phyloP scores from a whole-genome alignment of 2,888 invertebrate species.

The Drosophila tanythrix region DNA sequence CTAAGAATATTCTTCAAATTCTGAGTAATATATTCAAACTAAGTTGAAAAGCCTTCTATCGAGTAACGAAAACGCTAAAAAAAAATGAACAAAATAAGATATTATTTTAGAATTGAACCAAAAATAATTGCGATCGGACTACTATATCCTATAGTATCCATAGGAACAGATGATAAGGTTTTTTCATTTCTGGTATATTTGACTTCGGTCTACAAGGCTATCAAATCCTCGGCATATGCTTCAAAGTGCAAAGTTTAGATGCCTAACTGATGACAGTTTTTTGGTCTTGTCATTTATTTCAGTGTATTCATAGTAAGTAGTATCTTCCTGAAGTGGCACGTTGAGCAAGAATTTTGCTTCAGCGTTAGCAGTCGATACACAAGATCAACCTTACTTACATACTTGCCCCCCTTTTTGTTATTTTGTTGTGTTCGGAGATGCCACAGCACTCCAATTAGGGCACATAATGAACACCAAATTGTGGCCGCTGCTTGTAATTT shows the following conservation, averaged over 20 bases:
- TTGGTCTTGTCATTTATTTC: neutral
- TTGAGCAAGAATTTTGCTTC: neutral
- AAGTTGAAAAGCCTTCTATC: neutral
- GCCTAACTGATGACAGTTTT: neutral
- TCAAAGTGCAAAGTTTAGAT: neutral
- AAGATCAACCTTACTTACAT: neutral
- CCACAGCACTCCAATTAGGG: slow-evolving; percentile 53
- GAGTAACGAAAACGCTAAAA: too few relatives aligned
- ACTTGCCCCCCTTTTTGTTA: neutral
- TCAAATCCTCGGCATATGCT: neutral
- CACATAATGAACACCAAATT: slow-evolving; percentile 67
- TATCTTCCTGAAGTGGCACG: too few relatives aligned
- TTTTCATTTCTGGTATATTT: fast-evolving
- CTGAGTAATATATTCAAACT: too few relatives aligned
- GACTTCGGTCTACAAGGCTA: neutral
- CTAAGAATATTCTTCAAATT: neutral
- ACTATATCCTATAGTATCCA: neutral
- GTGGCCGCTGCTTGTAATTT: slow-evolving; percentile 12
- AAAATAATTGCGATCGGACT: neutral
- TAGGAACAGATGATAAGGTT: neutral
- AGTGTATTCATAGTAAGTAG: neutral
- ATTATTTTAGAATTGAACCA: neutral
- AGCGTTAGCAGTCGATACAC: neutral
- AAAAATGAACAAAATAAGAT: neutral
- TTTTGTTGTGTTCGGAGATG: neutral